Evolutionary conservation across 2,113 vertebrate genomes (phyloP).

Genomic region (Arothron firmamentum): DNA sequence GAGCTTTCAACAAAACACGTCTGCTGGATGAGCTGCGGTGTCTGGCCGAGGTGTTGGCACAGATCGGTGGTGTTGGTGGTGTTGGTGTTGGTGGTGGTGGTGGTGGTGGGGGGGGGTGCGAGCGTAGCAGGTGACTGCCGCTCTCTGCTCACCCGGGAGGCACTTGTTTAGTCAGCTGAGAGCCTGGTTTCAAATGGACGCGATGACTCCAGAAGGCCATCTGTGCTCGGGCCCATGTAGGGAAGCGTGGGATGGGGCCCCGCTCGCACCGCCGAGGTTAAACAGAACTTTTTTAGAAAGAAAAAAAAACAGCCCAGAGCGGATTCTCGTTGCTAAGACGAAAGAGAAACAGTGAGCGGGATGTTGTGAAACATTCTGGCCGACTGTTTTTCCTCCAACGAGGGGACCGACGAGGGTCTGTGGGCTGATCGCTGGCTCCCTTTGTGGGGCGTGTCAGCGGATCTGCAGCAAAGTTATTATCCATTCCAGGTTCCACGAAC

Average conservation of each 20-base stretch:
- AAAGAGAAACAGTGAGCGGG: constrained; percentile 6
- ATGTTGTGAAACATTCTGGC: constrained; percentile 16
- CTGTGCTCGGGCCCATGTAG: constrained; percentile 31
- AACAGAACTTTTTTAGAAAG: constrained; percentile 18
- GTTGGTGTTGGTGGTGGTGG: constrained; percentile 13
- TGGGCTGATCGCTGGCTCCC: constrained; percentile 50
- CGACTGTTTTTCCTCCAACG: constrained; percentile 10
- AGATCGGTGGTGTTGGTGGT: constrained; percentile 15
- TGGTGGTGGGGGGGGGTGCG: background rate
- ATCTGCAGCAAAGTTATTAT: constrained; percentile 59
- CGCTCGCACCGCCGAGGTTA: constrained; percentile 16
- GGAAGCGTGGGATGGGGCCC: constrained; percentile 17
- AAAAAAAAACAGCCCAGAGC: constrained; percentile 8
- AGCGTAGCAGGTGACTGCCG: constrained; percentile 44
- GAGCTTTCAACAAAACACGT: no score
- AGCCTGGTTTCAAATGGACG: constrained; percentile 46
- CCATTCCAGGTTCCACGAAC: constrained; percentile 45
- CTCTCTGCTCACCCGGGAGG: constrained; percentile 26
- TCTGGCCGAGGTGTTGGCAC: background rate
- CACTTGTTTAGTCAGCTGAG: constrained; percentile 60
- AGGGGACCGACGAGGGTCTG: constrained; percentile 24
- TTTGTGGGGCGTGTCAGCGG: constrained; percentile 62
- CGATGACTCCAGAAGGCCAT: constrained; percentile 40
- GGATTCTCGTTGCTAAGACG: constrained; percentile 16
- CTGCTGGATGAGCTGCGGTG: no score